Conservation (phyloP, 2,113 vertebrate species). For the Nannobrachium achirus region DNA sequence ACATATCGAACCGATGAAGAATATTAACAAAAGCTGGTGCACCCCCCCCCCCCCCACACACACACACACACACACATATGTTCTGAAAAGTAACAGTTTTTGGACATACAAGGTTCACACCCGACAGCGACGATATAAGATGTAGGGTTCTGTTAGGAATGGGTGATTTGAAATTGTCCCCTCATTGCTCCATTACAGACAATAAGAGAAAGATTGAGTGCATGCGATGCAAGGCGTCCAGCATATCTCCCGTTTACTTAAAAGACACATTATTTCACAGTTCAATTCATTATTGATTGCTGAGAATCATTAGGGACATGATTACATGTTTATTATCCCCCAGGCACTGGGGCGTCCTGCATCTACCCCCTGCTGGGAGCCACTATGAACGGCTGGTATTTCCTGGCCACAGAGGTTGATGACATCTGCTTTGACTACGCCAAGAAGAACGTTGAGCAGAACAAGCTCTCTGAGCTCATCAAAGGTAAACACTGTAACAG, state of each 20-base stretch:
- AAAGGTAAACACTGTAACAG: slow-evolving; percentile 83
- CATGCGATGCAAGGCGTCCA: background rate
- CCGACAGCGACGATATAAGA: too few species aligned
- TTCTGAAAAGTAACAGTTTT: too few species aligned
- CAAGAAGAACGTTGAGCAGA: slow-evolving; percentile 97
- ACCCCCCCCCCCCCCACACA: too few species aligned
- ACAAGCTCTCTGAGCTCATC: slow-evolving; percentile 93
- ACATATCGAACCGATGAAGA: too few species aligned
- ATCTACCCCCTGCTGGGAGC: slow-evolving; percentile 97
- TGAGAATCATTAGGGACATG: slow-evolving; percentile 11
- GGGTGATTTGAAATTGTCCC: slow-evolving; percentile 35
- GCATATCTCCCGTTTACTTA: background rate
- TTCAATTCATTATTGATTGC: slow-evolving; percentile 23
- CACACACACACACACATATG: too few species aligned
- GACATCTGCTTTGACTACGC: slow-evolving; percentile 98
- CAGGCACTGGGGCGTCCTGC: slow-evolving; percentile 97
- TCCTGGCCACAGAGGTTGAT: slow-evolving; percentile 97
- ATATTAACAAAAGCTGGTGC: too few species aligned
- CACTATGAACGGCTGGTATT: slow-evolving; percentile 98
- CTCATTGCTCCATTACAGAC: slow-evolving; percentile 30
- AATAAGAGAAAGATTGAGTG: slow-evolving; percentile 20
- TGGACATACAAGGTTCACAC: too few species aligned
- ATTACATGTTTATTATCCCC: slow-evolving; percentile 3
- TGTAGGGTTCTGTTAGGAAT: slow-evolving; percentile 19
- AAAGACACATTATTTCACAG: background rate